Conservation (phyloP, 2,888 invertebrate genomes). For the Ormyrus pomaceus region DNA sequence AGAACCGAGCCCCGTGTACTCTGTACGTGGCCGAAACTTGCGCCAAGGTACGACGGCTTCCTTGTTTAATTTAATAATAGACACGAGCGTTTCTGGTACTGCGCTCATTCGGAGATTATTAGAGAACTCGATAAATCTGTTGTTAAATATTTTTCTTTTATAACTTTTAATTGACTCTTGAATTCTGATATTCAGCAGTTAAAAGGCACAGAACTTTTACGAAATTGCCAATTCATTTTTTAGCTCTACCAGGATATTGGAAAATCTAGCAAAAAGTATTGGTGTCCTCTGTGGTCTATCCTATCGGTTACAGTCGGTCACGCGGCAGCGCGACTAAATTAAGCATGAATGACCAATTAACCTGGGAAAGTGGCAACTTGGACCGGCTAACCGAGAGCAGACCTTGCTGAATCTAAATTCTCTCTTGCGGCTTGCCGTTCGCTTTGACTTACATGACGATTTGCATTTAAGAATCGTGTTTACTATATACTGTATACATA, state of each 20-base stretch:
- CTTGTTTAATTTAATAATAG: conserved; percentile 41
- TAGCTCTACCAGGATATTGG: conserved; percentile 7
- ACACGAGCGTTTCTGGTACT: too few species aligned
- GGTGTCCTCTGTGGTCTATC: conserved; percentile 60
- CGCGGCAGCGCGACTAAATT: conserved; percentile 69
- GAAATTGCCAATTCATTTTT: too few species aligned
- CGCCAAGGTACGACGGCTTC: conserved; percentile 1
- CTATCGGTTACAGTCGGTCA: conserved; percentile 68
- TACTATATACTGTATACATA: not conserved
- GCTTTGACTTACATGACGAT: conserved; percentile 38
- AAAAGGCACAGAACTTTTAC: too few species aligned
- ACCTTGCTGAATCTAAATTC: conserved; percentile 53
- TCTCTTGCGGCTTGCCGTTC: conserved; percentile 40
- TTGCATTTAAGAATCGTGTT: conserved; percentile 17
- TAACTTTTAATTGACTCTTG: too few species aligned
- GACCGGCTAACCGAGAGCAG: conserved; percentile 59
- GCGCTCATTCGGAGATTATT: too few species aligned
- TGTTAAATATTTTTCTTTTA: too few species aligned
- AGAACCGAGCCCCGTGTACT: not conserved
- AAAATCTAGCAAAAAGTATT: conserved; percentile 24
- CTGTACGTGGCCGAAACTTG: conserved; percentile 4
- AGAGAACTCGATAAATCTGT: too few species aligned
- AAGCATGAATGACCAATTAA: conserved; percentile 75
- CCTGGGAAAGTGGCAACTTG: conserved; percentile 65
- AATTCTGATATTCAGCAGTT: too few species aligned